phyloP scores from a whole-genome alignment of 2,797 vertebrate genomes.

The Tapirus indicus region DNA sequence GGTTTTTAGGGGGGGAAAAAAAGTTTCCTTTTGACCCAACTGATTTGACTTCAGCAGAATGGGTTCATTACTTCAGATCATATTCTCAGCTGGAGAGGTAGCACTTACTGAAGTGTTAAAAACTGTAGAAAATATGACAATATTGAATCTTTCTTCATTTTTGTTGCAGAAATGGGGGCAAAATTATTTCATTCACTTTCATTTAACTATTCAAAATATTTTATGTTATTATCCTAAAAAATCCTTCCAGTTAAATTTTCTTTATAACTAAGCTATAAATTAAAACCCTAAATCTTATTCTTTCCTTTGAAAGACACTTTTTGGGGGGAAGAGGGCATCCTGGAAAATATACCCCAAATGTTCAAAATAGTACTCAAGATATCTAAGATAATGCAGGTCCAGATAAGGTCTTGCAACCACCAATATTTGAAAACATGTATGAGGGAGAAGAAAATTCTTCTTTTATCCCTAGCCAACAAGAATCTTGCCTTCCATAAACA shows the following conservation, averaged over 20 bases:
- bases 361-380: background rate
- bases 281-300: background rate
- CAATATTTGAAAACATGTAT: background rate
- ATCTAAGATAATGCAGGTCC: background rate
- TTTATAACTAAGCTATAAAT: background rate
- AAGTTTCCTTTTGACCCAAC: background rate
- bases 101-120: background rate
- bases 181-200: conserved; percentile 15
- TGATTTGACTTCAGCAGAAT: background rate
- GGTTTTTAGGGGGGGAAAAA: background rate
- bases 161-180: background rate
- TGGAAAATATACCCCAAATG: background rate
- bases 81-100: background rate
- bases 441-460: background rate
- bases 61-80: background rate
- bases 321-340: background rate
- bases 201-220: conserved; percentile 17
- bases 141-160: background rate
- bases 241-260: conserved; percentile 1
- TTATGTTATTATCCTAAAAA: background rate
- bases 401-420: background rate
- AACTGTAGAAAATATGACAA: background rate
- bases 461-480: background rate
- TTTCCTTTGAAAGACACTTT: background rate
- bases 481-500: background rate